phyloP scores from a whole-genome alignment of 2,888 invertebrate genomes.

The Allolobophora icterica region DNA sequence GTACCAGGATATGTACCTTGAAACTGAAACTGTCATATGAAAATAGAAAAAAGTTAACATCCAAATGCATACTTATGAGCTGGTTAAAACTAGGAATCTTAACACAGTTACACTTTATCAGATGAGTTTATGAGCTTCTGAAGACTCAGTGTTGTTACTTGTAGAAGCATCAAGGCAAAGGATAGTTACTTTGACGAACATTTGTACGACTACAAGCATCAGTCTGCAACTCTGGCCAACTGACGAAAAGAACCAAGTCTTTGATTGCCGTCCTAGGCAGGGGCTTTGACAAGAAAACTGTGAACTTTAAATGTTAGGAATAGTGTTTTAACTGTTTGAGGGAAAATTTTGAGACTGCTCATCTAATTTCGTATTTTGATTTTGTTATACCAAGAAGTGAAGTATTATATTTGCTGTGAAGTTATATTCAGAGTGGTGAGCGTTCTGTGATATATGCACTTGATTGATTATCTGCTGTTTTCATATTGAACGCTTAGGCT shows the following conservation, averaged over 20 bases:
- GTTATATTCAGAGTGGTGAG: not conserved
- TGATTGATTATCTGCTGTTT: not conserved
- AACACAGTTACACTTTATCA: not conserved
- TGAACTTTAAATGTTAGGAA: not conserved
- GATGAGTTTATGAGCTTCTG: not conserved
- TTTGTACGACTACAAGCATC: constrained; percentile 59
- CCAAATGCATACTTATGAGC: too few species aligned
- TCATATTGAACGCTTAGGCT: not conserved
- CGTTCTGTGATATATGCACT: not conserved
- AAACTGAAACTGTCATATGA: too few species aligned
- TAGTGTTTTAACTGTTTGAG: not conserved
- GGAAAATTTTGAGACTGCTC: not conserved
- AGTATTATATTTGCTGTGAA: not conserved
- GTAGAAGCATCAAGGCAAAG: constrained; percentile 60
- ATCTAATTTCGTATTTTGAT: not conserved
- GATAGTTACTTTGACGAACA: constrained; percentile 63
- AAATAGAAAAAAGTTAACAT: too few species aligned
- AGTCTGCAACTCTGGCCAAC: constrained; percentile 41
- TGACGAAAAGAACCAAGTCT: not conserved
- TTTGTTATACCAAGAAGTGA: not conserved
- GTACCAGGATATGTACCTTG: too few species aligned
- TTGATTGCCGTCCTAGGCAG: not conserved
- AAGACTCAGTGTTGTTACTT: not conserved
- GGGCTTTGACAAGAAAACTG: not conserved
- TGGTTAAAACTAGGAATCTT: too few species aligned